These are phyloP conservation scores for Cryptotis parvus DNA, from an alignment of 2,113 vertebrate genomes.

Conservation along the genomic window DNA sequence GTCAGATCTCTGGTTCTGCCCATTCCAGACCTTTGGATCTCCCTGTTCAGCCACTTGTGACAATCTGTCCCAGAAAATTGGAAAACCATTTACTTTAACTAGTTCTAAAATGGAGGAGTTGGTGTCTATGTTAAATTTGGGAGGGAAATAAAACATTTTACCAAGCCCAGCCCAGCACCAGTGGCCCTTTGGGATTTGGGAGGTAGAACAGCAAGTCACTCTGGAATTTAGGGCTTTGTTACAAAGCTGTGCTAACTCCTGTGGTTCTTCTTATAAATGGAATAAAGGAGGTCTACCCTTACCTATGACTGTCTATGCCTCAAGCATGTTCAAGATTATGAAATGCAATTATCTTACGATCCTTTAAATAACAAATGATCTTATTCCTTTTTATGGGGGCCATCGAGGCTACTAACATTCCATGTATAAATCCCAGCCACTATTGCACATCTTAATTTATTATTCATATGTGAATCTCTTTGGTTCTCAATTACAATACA, in stretches of 20 bases:
- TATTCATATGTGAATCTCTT: constrained; percentile 80
- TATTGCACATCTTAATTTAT: constrained; percentile 84
- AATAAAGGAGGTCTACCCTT: constrained; percentile 58
- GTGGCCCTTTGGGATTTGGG: constrained; percentile 63
- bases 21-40: constrained; percentile 45
- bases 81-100: constrained; percentile 66
- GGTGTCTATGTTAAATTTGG: constrained; percentile 63
- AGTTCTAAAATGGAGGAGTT: constrained; percentile 69
- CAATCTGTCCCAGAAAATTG: constrained; percentile 68
- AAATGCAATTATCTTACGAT: constrained; percentile 76
- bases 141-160: constrained; percentile 73
- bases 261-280: constrained; percentile 65
- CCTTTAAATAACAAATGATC: constrained; percentile 84
- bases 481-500: constrained; percentile 84
- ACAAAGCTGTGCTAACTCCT: constrained; percentile 62
- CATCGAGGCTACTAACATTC: constrained; percentile 78
- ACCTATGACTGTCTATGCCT: constrained; percentile 69
- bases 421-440: constrained; percentile 81
- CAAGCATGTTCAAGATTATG: constrained; percentile 71
- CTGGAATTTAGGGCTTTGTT: constrained; percentile 70
- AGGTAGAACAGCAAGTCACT: constrained; percentile 51
- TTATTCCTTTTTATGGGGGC: constrained; percentile 82
- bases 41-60: constrained; percentile 62
- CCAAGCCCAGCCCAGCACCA: constrained; percentile 71
- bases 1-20: constrained; percentile 55